Evolutionary conservation across 2,797 vertebrate genomes (phyloP), one percentile per base, ranked within the genome.

Genomic region (Epinephelus coioides): DNA sequence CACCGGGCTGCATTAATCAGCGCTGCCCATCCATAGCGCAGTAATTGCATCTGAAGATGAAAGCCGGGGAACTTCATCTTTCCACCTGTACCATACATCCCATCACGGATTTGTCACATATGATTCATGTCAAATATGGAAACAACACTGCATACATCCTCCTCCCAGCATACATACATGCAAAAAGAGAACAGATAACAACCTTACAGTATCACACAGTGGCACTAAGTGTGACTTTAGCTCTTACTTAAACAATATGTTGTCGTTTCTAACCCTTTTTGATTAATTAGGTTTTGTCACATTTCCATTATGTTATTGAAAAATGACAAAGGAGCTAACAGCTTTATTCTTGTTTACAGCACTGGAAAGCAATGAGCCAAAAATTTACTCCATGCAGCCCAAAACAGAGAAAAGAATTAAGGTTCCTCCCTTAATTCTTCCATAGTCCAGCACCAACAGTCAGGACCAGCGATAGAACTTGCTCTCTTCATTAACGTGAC

Each of bases 1-100:
- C 92, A 91, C 44, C 3, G 21, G 56, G 76, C 79, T 59, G 81
- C 85, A 90, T 92, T 92, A 75, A 93, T 93, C 94, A 91, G 76
- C n/a, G 30, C 84, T 67, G 85, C 55, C 85, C 86, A 74, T 89
- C 89, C 85, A 76, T 67, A 75, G 85, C 82, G 21, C 75, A 15
- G 86, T 89, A 85, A 92, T 88, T 92, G 89, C 90, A 86, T 90
- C 80, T 81, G 90, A 83, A 84, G 89, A 89, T 91, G 88, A 91
- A 88, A 91, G 84, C 70, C 13, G 57, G 47, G 82, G 73, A 79
- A 82, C 83, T 84, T 84, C 80, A 91, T 93, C 90, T 88, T 51
- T 70, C 77, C 81, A 91, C 88, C 85, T 92, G 79, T 55, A 40
- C 86, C 73, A 78, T 75, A 86, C 85, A 69, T 85, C 76, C 56